A percentile compares a stretch with the other conserved stretches of the same genome.
Evolutionary conservation across 2,888 invertebrate genomes (phyloP).

Genomic region (Eledone cirrhosa): DNA sequence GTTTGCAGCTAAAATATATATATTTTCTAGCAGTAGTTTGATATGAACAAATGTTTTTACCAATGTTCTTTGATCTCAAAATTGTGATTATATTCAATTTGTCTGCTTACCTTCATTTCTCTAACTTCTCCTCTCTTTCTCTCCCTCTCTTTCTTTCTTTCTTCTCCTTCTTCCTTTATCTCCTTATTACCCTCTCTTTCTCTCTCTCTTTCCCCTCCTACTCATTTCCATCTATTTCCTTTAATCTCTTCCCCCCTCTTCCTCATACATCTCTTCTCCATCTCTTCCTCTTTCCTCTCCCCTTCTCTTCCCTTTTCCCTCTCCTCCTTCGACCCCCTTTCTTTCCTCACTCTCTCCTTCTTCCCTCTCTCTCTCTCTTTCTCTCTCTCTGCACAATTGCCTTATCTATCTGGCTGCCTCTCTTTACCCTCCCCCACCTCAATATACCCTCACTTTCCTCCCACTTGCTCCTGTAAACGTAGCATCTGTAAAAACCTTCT

Average conservation of each 20-base stretch:
- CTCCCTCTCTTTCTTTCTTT: background rate
- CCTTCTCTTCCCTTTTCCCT: background rate
- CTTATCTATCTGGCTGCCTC: background rate
- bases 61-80: too few relatives aligned
- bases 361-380: background rate
- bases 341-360: background rate
- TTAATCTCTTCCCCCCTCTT: background rate
- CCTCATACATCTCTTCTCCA: background rate
- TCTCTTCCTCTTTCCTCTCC: background rate
- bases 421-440: background rate
- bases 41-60: too few relatives aligned
- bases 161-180: background rate
- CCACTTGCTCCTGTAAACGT: too few relatives aligned
- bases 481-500: too few relatives aligned
- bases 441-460: too few relatives aligned
- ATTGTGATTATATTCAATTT: background rate
- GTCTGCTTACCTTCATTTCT: slow-evolving; percentile 14
- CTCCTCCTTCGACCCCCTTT: background rate
- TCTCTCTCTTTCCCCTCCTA: background rate
- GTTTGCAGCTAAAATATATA: too few relatives aligned
- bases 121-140: slow-evolving; percentile 22
- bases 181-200: background rate
- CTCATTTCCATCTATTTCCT: background rate
- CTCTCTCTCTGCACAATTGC: background rate
- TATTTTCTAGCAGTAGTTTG: too few relatives aligned